Percentiles rank a stretch among this genome's conserved stretches.
phyloP scores from a whole-genome alignment of 2,113 vertebrate genomes.

The Thalassoma bifasciatum region DNA sequence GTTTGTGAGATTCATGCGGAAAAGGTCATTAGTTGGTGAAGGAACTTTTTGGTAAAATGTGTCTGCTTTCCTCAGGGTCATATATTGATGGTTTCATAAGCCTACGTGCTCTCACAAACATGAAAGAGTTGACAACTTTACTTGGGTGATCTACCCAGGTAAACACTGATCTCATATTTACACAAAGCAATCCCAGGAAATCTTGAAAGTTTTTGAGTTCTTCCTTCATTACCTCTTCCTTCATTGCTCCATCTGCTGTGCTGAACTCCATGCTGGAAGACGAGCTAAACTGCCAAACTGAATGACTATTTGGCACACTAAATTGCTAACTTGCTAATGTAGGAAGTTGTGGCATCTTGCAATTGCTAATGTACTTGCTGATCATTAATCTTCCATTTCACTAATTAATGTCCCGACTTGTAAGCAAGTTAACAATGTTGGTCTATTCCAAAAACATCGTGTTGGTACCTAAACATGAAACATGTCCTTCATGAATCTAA shows the following conservation, averaged over 20 bases:
- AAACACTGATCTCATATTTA: no score
- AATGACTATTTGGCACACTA: background rate
- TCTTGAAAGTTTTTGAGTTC: no score
- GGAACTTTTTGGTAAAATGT: no score
- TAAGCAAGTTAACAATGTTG: slow-evolving; percentile 29
- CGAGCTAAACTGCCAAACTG: background rate
- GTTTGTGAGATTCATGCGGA: no score
- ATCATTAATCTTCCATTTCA: slow-evolving; percentile 26
- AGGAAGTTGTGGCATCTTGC: background rate
- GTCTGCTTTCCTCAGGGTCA: no score
- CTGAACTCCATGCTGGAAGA: slow-evolving; percentile 1
- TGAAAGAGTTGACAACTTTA: no score
- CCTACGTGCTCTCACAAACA: no score
- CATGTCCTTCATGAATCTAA: slow-evolving; percentile 39
- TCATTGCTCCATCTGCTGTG: slow-evolving; percentile 4
- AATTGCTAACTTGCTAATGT: background rate
- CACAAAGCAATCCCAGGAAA: no score
- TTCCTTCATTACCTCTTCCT: background rate
- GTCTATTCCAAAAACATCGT: slow-evolving; percentile 52
- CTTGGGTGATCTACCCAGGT: no score
- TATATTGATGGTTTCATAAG: no score
- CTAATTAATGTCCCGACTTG: slow-evolving; percentile 28
- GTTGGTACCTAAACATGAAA: slow-evolving; percentile 45
- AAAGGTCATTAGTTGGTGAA: no score
- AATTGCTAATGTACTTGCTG: background rate